Conservation (phyloP, 2,888 invertebrate species). For the Hypolimnas misippus region DNA sequence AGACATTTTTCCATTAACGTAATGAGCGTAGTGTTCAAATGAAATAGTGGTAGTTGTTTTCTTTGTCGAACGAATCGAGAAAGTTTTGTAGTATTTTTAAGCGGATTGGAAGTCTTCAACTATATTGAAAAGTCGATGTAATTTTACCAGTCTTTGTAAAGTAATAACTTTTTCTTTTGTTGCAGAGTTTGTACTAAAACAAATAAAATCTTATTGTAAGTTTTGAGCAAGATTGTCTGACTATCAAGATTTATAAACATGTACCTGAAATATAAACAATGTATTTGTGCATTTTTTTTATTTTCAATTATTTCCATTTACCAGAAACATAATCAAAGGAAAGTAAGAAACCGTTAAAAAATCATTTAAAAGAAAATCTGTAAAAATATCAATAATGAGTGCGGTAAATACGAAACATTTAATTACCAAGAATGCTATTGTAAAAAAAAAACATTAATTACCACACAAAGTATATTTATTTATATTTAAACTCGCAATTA, state of each 20-base stretch:
- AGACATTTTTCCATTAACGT: conserved; percentile 43
- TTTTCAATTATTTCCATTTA: too few species aligned
- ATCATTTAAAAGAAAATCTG: too few species aligned
- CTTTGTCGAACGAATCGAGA: conserved; percentile 12
- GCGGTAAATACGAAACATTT: conserved; percentile 2
- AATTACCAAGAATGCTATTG: conserved; percentile 13
- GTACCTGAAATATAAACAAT: too few species aligned
- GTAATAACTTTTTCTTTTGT: conserved; percentile 6
- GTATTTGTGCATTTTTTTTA: too few species aligned
- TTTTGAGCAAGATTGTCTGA: neutral
- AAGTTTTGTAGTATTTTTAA: conserved; percentile 16
- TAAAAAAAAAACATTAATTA: conserved; percentile 32
- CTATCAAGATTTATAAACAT: neutral
- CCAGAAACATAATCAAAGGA: too few species aligned
- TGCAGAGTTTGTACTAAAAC: neutral
- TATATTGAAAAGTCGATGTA: conserved; percentile 9
- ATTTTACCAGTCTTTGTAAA: conserved; percentile 5
- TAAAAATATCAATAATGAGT: neutral
- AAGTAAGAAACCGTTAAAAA: too few species aligned
- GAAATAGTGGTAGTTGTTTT: conserved; percentile 33
- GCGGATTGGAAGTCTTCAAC: conserved; percentile 8
- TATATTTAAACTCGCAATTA: conserved; percentile 50
- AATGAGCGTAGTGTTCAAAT: conserved; percentile 42
- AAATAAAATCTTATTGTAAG: conserved; percentile 3
- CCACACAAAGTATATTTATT: conserved; percentile 44